phyloP scores from a whole-genome alignment of 2,888 invertebrate species.

The Tromatobia lineatoria region DNA sequence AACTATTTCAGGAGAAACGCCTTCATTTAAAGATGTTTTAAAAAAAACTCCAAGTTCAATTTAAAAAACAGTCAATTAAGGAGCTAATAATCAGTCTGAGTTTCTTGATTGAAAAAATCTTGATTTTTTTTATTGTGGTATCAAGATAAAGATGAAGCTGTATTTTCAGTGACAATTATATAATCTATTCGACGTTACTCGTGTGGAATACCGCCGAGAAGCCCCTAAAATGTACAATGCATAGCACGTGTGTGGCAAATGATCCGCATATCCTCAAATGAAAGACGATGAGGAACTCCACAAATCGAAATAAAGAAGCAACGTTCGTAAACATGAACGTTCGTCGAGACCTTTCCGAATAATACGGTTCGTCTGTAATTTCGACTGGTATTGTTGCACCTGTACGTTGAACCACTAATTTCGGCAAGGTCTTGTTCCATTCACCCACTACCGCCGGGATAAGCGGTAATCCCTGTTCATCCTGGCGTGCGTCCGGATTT shows the following conservation, averaged over 20 bases:
- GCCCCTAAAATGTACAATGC: background rate
- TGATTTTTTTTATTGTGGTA: background rate
- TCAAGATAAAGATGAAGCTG: background rate
- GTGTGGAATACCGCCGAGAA: conserved; percentile 72
- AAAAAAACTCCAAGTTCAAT: background rate
- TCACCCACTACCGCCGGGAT: conserved; percentile 44
- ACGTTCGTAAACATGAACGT: conserved; percentile 48
- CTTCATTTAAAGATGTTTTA: background rate
- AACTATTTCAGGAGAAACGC: no score
- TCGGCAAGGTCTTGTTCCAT: conserved; percentile 66
- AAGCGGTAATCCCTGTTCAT: conserved; percentile 43
- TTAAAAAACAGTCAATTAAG: background rate
- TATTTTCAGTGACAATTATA: background rate
- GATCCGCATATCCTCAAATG: conserved; percentile 80
- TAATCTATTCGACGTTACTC: conserved; percentile 62
- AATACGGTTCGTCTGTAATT: conserved; percentile 68
- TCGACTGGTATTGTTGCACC: conserved; percentile 73
- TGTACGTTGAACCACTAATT: conserved; percentile 75
- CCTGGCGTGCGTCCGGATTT: conserved; percentile 65
- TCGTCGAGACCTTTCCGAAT: conserved; percentile 60
- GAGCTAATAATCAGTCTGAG: background rate
- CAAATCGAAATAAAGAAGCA: conserved; percentile 38
- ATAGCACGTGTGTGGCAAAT: conserved; percentile 74
- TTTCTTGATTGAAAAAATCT: background rate
- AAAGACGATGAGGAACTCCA: conserved; percentile 1